A percentile compares a stretch with the other conserved stretches of the same genome.
These are phyloP conservation scores for Rissa tridactyla DNA, from an alignment of 2,113 vertebrate genomes.

Conservation along the genomic window DNA sequence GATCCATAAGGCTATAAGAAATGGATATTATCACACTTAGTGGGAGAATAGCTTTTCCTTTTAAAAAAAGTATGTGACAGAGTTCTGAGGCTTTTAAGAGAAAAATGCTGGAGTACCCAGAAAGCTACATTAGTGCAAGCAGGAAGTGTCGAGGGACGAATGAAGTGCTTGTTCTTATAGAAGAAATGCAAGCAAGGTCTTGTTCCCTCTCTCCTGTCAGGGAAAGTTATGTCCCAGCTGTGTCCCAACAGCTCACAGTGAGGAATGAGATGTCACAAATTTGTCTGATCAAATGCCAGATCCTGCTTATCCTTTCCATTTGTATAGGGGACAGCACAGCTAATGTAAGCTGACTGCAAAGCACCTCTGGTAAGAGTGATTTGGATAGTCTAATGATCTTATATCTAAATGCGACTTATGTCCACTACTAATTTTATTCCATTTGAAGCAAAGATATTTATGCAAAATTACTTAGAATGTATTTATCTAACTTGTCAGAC, in stretches of 20 bases:
- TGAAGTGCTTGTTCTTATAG: neutral
- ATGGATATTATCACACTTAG: neutral
- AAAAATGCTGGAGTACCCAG: neutral
- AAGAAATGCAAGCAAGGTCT: neutral
- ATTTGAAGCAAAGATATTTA: constrained; percentile 1
- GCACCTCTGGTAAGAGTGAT: constrained; percentile 35
- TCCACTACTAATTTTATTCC: neutral
- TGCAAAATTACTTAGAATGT: neutral
- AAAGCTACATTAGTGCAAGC: neutral
- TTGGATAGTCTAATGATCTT: constrained; percentile 41
- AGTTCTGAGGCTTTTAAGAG: neutral
- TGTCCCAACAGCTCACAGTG: neutral
- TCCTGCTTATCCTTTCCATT: constrained; percentile 49
- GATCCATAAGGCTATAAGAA: neutral
- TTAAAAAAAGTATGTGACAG: neutral
- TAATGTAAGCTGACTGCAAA: constrained; percentile 47
- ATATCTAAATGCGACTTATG: constrained; percentile 25
- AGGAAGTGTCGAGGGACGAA: neutral
- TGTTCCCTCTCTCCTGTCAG: neutral
- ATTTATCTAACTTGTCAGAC: neutral
- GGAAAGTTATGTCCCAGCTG: neutral
- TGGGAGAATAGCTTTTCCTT: neutral
- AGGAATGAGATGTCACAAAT: constrained; percentile 9
- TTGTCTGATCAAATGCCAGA: constrained; percentile 19
- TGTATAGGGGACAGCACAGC: neutral